Evolutionary conservation across 2,797 vertebrate genomes (phyloP), one percentile per base, ranked within the genome.

Genomic region (Sparus aurata): DNA sequence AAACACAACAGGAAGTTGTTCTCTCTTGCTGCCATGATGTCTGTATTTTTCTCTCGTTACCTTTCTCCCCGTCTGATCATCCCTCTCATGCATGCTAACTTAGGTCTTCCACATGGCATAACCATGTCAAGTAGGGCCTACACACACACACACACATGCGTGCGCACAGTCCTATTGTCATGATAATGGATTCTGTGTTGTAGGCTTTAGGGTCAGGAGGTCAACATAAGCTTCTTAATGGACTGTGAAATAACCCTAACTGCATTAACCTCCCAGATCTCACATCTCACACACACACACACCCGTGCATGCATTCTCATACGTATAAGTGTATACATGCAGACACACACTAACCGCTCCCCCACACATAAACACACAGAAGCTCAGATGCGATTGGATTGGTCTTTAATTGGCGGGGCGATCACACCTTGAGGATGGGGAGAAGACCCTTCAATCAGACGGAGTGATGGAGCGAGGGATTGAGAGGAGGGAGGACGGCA

Each of bases 161-260:
- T 11, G 20, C 82, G 80, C 84, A 52, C 74, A 94, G 94, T 96
- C 96, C 94, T 95, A 96, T 98, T 98, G 97, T 98, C 96, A 98
- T 98, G 97, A 97, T 99, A 99, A 98, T 98, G 96, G 96, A 96
- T 98, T 98, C 96, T 87, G 93, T 98, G 97, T 99, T 98, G 97
- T 97, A 97, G 97, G 96, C 96, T 97, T 95, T 93, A 93, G 97
- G 97, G 97, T 98, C 96, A 89, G 0, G 1, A 90, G 98, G 98
- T 99, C 97, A 98, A 96, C 97, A 97, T 98, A 98, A 98, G 98
- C 97, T 97, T 96, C 97, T 99, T 99, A 99, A 99, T 99, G 98
- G 98, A 99, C 98, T 99, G 98, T 99, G 98, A 99, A 99, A 99
- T 98, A 99, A 99, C 97, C 98, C 96, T 99, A 98, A 99, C 97